Evolutionary conservation across 2,113 vertebrate species (phyloP).

Genomic region (Leucoraja erinaceus): DNA sequence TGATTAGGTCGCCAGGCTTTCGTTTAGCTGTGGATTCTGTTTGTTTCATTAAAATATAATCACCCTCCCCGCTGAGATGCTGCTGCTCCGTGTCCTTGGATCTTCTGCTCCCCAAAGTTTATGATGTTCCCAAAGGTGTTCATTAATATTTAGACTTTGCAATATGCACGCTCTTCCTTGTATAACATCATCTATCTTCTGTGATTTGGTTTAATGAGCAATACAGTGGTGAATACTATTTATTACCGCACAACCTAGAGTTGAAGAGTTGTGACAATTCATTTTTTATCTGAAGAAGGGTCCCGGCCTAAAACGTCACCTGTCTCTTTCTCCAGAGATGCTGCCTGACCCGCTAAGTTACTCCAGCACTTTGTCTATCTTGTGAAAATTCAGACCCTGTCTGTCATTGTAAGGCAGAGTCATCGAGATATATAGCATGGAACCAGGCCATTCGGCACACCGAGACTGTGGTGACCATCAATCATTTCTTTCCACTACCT

Average conservation of each 20-base stretch:
- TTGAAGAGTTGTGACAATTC: not conserved
- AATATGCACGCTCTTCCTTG: not conserved
- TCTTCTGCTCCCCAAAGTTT: not conserved
- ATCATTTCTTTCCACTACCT: too few species aligned
- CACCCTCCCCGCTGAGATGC: too few species aligned
- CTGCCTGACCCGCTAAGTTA: too few species aligned
- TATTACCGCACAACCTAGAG: not conserved
- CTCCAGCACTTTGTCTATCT: too few species aligned
- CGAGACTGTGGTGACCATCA: too few species aligned
- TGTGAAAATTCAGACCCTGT: not conserved
- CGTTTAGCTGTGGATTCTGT: not conserved
- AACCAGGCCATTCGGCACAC: too few species aligned
- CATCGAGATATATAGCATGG: too few species aligned
- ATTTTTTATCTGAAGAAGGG: not conserved
- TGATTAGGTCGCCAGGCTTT: not conserved
- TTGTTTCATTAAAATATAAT: not conserved
- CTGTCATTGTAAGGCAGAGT: not conserved
- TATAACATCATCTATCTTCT: not conserved
- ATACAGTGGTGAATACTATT: not conserved
- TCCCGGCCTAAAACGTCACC: too few species aligned
- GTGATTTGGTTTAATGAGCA: not conserved
- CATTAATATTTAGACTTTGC: not conserved
- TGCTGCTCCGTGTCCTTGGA: not conserved
- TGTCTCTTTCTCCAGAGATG: too few species aligned
- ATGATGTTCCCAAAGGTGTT: constrained; percentile 4